phyloP scores from a whole-genome alignment of 2,888 invertebrate species.

The Agrochola lota region DNA sequence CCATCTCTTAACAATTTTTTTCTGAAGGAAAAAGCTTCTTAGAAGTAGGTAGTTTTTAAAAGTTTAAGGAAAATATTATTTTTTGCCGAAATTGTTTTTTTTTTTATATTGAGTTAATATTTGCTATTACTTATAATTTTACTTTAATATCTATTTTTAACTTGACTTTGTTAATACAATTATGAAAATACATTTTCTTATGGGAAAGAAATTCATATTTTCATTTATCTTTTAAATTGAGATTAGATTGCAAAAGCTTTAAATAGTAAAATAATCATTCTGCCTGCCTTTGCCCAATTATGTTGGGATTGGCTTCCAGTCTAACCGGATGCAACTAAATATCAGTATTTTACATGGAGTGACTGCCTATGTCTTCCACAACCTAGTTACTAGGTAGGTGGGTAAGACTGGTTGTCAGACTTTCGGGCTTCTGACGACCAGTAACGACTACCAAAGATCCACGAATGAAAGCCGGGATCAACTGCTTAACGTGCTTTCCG shows the following conservation, averaged over 20 bases:
- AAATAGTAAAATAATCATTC: neutral
- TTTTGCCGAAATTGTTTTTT: slow-evolving; percentile 3
- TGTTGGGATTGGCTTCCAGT: too few species aligned
- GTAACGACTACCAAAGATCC: too few species aligned
- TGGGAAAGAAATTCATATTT: neutral
- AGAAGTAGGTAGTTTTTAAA: slow-evolving; percentile 34
- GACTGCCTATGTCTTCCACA: too few species aligned
- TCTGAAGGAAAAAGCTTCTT: slow-evolving; percentile 15
- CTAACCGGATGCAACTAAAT: too few species aligned
- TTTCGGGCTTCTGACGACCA: too few species aligned
- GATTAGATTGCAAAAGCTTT: neutral
- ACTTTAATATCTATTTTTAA: neutral
- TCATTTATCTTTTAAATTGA: neutral
- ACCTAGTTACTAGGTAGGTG: too few species aligned
- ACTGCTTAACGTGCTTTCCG: too few species aligned
- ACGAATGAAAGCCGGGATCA: too few species aligned
- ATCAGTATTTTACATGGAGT: too few species aligned
- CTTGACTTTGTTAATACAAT: neutral
- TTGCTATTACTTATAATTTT: neutral
- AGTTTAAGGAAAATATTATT: slow-evolving; percentile 12
- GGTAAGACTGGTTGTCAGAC: too few species aligned
- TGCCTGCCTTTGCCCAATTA: too few species aligned
- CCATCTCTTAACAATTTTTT: slow-evolving; percentile 32
- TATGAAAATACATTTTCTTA: neutral
- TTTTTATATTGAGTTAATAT: slow-evolving; percentile 15